Conservation (phyloP, 2,797 vertebrate genomes). For the Arremon aurantiirostris region DNA sequence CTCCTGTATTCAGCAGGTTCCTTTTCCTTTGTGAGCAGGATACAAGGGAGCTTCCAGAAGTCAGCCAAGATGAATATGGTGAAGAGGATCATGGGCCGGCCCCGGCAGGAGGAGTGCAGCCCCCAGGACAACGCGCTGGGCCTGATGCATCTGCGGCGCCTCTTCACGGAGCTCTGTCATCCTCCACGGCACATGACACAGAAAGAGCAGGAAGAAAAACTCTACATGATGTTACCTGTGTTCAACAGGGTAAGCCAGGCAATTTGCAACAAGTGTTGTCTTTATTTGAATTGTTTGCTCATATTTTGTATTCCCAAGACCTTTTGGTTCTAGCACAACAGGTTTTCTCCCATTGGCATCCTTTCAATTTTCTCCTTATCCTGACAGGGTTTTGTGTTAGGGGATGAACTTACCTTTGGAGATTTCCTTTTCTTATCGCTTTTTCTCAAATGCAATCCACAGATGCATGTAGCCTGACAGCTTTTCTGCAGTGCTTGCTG, state of each 20-base stretch:
- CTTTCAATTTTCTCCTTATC: not conserved
- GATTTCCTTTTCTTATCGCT: not conserved
- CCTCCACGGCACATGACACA: slow-evolving; percentile 98
- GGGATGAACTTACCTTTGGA: not conserved
- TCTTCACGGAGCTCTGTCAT: slow-evolving; percentile 96
- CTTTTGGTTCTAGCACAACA: not conserved
- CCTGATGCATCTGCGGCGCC: slow-evolving; percentile 95
- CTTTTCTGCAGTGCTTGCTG: not conserved
- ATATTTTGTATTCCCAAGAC: not conserved
- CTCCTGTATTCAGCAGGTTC: not conserved
- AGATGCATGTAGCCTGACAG: not conserved
- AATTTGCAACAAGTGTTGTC: not conserved
- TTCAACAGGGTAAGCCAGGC: slow-evolving; percentile 90
- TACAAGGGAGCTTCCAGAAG: slow-evolving; percentile 80
- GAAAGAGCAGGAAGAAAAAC: slow-evolving; percentile 98
- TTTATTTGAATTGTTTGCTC: not conserved
- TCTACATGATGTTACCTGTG: slow-evolving; percentile 99
- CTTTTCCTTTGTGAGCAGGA: slow-evolving; percentile 69
- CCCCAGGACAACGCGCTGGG: slow-evolving; percentile 96
- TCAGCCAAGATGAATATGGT: slow-evolving; percentile 98
- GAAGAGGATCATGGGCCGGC: slow-evolving; percentile 99
- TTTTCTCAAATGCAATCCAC: not conserved
- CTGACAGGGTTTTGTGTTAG: not conserved
- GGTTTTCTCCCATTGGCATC: not conserved
- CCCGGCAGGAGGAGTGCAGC: slow-evolving; percentile 96